Percentiles rank a stretch among this genome's conserved stretches.
These are phyloP conservation scores for Xenopus borealis DNA, from an alignment of 2,113 vertebrate genomes.

Conservation along the genomic window DNA sequence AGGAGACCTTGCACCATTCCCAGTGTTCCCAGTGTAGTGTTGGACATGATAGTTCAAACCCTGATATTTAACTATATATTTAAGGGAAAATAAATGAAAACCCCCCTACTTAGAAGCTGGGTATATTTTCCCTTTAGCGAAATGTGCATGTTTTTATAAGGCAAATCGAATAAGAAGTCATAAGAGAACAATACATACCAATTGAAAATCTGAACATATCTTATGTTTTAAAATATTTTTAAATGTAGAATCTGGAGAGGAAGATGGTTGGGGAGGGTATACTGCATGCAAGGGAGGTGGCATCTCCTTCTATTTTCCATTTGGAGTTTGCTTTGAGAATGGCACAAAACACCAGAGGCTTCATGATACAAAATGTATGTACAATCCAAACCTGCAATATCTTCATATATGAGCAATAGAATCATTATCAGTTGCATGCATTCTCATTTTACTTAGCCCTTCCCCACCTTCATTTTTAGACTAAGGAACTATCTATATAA, in stretches of 20 bases:
- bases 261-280: conserved; percentile 47
- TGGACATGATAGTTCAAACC: too few relatives aligned
- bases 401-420: conserved; percentile 30
- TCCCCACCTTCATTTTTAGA: background rate
- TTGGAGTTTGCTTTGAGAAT: conserved; percentile 47
- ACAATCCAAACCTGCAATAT: conserved; percentile 26
- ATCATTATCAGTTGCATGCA: conserved; percentile 26
- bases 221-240: conserved; percentile 44
- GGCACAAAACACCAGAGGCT: conserved; percentile 45
- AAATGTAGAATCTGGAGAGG: conserved; percentile 47
- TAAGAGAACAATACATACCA: conserved; percentile 4
- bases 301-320: conserved; percentile 45
- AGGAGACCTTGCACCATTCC: too few relatives aligned
- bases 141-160: conserved; percentile 25
- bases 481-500: background rate
- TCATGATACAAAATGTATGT: conserved; percentile 47
- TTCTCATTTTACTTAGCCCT: conserved; percentile 1
- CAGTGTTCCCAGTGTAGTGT: too few relatives aligned
- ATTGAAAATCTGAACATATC: conserved; percentile 38
- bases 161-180: conserved; percentile 9
- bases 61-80: background rate
- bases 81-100: background rate
- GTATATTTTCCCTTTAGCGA: background rate
- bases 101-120: background rate
- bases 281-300: conserved; percentile 45